Evolutionary conservation across 2,888 invertebrate species (phyloP).

Genomic region (Andricus quercusramuli): DNA sequence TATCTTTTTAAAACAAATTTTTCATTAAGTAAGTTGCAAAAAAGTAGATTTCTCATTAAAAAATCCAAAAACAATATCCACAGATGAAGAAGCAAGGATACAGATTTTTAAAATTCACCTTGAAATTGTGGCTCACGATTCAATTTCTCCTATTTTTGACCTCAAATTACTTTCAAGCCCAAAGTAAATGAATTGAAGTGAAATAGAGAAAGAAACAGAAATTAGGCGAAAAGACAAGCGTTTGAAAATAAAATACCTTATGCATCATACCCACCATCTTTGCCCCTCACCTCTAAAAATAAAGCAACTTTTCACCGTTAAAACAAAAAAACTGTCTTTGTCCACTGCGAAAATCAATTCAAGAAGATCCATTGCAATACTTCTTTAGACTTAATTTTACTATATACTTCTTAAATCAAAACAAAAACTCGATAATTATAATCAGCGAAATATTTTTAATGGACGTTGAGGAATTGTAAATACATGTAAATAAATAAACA

Average conservation of each 20-base stretch:
- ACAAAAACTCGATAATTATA: neutral
- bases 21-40: neutral
- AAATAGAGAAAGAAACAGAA: slow-evolving; percentile 39
- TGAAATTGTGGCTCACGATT: neutral
- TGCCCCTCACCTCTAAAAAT: slow-evolving; percentile 47
- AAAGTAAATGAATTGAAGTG: slow-evolving; percentile 38
- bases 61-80: neutral
- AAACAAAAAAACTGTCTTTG: neutral
- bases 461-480: neutral
- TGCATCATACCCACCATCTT: slow-evolving; percentile 48
- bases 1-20: neutral
- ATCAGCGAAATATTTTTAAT: neutral
- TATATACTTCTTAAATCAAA: neutral
- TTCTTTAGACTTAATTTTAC: neutral
- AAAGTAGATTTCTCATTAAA: slow-evolving; percentile 35
- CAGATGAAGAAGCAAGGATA: neutral
- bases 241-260: slow-evolving; percentile 44
- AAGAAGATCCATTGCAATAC: slow-evolving; percentile 7
- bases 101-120: slow-evolving; percentile 16
- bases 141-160: neutral
- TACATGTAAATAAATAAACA: neutral
- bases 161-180: slow-evolving; percentile 5
- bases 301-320: slow-evolving; percentile 16
- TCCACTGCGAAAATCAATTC: neutral
- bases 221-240: slow-evolving; percentile 25